Evolutionary conservation across 2,797 vertebrate genomes (phyloP).

Genomic region (Emys orbicularis): DNA sequence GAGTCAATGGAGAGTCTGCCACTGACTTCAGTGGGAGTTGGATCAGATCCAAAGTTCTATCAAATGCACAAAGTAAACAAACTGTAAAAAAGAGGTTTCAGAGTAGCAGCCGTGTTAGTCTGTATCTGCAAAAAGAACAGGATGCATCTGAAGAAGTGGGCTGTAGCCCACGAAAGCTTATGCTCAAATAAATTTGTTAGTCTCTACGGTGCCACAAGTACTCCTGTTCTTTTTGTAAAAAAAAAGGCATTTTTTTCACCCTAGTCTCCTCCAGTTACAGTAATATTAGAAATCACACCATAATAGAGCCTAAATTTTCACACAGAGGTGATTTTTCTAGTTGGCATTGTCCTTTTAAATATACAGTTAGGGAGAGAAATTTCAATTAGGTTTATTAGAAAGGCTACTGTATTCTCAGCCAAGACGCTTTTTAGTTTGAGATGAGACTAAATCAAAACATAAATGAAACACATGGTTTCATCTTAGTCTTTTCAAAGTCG

Average conservation of each 20-base stretch:
- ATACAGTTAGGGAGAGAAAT: neutral
- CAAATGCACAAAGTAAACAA: neutral
- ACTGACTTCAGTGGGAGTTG: neutral
- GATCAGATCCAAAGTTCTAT: neutral
- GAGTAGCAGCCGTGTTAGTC: no score
- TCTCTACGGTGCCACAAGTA: no score
- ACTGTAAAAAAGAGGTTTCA: neutral
- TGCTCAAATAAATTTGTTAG: no score
- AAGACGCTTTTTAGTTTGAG: neutral
- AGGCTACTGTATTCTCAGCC: neutral
- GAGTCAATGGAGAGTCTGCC: neutral
- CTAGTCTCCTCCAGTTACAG: neutral
- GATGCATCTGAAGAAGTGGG: no score
- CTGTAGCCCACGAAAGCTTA: no score
- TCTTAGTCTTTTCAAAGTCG: neutral
- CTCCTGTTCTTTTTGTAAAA: neutral
- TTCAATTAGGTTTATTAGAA: neutral
- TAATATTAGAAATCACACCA: neutral
- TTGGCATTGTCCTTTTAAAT: neutral
- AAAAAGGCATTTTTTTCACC: neutral
- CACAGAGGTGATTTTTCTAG: neutral
- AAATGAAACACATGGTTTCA: neutral
- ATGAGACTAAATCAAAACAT: neutral
- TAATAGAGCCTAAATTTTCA: neutral
- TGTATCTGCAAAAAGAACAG: no score